A percentile compares a stretch with the other conserved stretches of the same genome.
Evolutionary conservation across 2,113 vertebrate genomes (phyloP).

Genomic region (Colossoma macropomum): DNA sequence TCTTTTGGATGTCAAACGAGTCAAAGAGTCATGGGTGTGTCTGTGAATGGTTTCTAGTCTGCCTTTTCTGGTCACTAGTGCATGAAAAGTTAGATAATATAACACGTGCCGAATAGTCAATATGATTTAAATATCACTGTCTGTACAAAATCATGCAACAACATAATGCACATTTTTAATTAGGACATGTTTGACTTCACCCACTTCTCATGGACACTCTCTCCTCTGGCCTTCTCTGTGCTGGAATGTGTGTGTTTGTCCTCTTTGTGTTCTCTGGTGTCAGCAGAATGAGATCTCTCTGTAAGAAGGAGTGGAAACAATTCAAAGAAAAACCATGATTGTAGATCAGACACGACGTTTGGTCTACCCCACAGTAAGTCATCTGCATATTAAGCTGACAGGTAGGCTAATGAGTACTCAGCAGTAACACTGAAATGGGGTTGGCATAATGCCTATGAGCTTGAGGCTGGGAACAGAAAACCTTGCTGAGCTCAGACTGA

Average conservation of each 20-base stretch:
- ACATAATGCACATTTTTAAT: background rate
- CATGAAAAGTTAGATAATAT: background rate
- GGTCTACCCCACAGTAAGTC: background rate
- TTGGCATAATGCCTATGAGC: background rate
- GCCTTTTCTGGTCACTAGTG: no score
- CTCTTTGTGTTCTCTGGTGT: constrained; percentile 61
- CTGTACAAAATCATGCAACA: background rate
- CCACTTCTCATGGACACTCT: constrained; percentile 66
- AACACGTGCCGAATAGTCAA: background rate
- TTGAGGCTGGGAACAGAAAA: background rate
- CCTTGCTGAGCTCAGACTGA: background rate
- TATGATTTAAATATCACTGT: background rate
- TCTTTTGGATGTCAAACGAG: background rate
- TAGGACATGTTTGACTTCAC: background rate
- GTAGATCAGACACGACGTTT: background rate
- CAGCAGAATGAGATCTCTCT: constrained; percentile 64
- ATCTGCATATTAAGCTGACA: background rate
- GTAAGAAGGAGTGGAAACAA: constrained; percentile 26
- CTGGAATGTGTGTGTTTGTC: constrained; percentile 55
- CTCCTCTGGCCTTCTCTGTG: constrained; percentile 49
- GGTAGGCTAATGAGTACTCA: background rate
- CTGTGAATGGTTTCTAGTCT: background rate
- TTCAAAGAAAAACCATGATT: background rate
- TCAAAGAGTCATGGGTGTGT: background rate
- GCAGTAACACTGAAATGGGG: background rate